These are phyloP conservation scores for Fregetta grallaria DNA, from an alignment of 2,113 vertebrate genomes.

Conservation along the genomic window DNA sequence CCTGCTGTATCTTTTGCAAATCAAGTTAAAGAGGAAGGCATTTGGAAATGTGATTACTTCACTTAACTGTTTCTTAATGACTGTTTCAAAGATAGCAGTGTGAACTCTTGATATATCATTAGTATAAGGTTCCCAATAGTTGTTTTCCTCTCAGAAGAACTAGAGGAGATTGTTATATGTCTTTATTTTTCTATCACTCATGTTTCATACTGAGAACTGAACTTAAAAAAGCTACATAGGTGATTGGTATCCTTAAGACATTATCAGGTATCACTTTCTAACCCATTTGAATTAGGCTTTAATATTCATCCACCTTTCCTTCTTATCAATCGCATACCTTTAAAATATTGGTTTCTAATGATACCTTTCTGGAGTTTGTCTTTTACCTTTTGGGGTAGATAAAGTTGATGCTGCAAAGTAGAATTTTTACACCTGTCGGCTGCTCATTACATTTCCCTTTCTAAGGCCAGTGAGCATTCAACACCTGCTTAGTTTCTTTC, in stretches of 20 bases:
- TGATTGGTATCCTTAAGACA: background rate
- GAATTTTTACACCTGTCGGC: background rate
- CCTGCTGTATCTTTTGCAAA: background rate
- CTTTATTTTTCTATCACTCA: background rate
- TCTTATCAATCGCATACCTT: background rate
- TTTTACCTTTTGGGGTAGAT: background rate
- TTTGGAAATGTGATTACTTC: background rate
- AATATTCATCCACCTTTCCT: background rate
- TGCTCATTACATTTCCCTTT: background rate
- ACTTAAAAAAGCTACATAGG: background rate
- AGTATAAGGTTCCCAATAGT: background rate
- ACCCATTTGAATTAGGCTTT: background rate
- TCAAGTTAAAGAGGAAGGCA: background rate
- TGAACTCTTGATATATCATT: background rate
- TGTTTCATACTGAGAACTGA: background rate
- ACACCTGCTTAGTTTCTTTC: background rate
- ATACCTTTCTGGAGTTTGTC: background rate
- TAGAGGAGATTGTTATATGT: background rate
- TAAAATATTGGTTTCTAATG: background rate
- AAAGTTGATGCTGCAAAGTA: background rate
- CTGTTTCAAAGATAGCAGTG: background rate
- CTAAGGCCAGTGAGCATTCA: background rate
- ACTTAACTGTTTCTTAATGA: background rate
- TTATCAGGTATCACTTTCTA: background rate
- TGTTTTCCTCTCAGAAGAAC: background rate